Conservation (phyloP, 2,888 invertebrate genomes). For the Metellina segmentata region DNA sequence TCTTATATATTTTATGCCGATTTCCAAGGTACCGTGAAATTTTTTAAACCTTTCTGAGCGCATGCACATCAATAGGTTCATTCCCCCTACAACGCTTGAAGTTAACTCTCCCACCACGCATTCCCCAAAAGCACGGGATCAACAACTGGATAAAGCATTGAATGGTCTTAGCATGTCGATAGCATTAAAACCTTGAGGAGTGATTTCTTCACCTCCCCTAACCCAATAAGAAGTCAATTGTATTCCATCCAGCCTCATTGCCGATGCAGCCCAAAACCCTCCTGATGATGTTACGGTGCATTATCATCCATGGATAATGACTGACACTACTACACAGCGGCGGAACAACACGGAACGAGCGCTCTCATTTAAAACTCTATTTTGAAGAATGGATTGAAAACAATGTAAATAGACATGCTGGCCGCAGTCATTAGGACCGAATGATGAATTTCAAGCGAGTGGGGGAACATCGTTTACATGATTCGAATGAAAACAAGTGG, state of each 20-base stretch:
- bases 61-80: no score
- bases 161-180: no score
- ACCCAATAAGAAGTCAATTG: constrained; percentile 12
- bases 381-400: constrained; percentile 45
- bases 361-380: constrained; percentile 3
- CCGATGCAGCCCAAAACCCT: neutral
- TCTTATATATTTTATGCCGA: no score
- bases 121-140: no score
- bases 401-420: constrained; percentile 32
- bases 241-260: constrained; percentile 30
- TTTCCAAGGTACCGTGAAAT: no score
- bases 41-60: no score
- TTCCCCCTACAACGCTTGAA: no score
- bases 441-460: neutral
- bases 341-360: neutral
- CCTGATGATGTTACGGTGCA: neutral
- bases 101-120: no score
- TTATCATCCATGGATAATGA: constrained; percentile 14
- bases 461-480: constrained; percentile 22
- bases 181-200: neutral
- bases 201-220: neutral
- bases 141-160: no score
- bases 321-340: neutral
- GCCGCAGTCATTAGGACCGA: constrained; percentile 11
- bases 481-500: neutral